Conservation (phyloP, 2,888 invertebrate species). For the Mimachlamys varia region DNA sequence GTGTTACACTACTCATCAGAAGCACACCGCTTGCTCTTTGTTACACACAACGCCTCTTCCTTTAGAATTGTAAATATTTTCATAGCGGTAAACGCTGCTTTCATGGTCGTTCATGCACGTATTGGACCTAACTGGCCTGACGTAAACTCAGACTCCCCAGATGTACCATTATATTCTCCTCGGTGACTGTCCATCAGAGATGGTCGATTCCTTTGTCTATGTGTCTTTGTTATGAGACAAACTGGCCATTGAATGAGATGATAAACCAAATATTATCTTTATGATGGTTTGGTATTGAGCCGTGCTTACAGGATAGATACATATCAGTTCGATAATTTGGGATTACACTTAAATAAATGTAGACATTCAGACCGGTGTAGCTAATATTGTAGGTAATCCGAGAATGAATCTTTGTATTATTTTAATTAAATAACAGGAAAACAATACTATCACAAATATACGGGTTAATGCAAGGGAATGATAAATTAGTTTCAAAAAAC, state of each 20-base stretch:
- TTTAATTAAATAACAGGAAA: not conserved
- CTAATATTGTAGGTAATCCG: not conserved
- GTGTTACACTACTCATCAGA: not conserved
- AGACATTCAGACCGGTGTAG: not conserved
- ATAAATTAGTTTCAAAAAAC: too few relatives aligned
- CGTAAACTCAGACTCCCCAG: constrained; percentile 31
- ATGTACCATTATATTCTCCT: not conserved
- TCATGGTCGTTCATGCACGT: not conserved
- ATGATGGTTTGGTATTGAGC: not conserved
- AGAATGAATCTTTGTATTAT: not conserved
- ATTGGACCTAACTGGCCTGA: not conserved
- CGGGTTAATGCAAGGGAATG: too few relatives aligned
- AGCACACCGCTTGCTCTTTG: constrained; percentile 13
- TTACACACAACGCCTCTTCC: not conserved
- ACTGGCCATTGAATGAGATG: not conserved
- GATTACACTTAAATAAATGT: not conserved
- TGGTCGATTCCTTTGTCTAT: not conserved
- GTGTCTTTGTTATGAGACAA: not conserved
- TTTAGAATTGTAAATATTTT: constrained; percentile 31
- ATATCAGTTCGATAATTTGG: not conserved
- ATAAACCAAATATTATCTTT: not conserved
- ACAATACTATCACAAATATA: not conserved
- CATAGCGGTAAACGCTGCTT: constrained; percentile 9
- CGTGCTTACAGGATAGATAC: not conserved
- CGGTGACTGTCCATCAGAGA: not conserved